Percentiles rank a stretch among this genome's conserved stretches.
These are phyloP conservation scores for Eumaeus atala DNA, from an alignment of 1,140 invertebrate species.

Conservation along the genomic window DNA sequence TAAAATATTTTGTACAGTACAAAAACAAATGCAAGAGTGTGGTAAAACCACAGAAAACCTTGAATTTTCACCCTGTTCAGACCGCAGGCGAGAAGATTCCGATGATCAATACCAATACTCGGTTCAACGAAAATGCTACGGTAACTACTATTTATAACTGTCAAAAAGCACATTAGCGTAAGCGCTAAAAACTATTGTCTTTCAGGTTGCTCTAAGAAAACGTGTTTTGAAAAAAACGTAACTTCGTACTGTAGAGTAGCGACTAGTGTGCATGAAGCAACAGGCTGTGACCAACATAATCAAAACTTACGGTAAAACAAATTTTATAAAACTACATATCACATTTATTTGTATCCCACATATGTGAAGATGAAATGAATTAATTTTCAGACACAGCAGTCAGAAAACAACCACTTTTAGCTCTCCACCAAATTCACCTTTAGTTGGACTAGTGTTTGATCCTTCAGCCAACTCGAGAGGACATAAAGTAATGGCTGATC, in stretches of 20 bases:
- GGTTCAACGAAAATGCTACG: slow-evolving; percentile 50
- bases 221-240: slow-evolving; percentile 44
- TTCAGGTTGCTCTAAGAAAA: slow-evolving; percentile 47
- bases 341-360: background rate
- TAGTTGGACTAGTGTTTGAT: slow-evolving; percentile 58
- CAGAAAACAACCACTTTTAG: slow-evolving; percentile 53
- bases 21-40: slow-evolving; percentile 68
- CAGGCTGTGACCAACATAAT: slow-evolving; percentile 47
- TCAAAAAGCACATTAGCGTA: too few species aligned
- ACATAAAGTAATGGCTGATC: slow-evolving; percentile 42
- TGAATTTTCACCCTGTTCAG: slow-evolving; percentile 35
- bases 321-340: background rate
- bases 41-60: slow-evolving; percentile 50
- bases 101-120: slow-evolving; percentile 39
- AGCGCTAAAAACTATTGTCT: slow-evolving; percentile 1
- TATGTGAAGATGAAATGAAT: background rate
- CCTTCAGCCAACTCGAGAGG: slow-evolving; percentile 50
- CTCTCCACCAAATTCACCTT: slow-evolving; percentile 60
- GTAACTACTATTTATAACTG: slow-evolving; percentile 22
- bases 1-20: background rate
- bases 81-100: slow-evolving; percentile 39
- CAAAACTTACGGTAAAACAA: slow-evolving; percentile 19
- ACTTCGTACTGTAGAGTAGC: slow-evolving; percentile 47
- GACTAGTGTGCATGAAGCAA: slow-evolving; percentile 47
- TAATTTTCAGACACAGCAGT: slow-evolving; percentile 54